Evolutionary conservation across 2,797 vertebrate species (phyloP).

Genomic region (Lemur catta): DNA sequence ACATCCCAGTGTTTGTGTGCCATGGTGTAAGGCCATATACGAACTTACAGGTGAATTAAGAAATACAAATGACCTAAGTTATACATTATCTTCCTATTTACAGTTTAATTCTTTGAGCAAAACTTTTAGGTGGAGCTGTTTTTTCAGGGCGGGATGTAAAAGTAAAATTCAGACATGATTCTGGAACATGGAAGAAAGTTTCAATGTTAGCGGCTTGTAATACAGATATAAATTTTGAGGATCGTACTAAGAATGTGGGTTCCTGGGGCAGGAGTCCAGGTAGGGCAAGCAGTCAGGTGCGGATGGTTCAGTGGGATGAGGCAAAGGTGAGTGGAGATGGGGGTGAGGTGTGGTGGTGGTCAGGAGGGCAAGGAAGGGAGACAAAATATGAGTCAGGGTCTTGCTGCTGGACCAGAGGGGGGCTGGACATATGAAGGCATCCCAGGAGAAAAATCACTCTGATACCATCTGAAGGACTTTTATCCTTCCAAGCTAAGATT

Average conservation of each 20-base stretch:
- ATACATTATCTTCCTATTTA: background rate
- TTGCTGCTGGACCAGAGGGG: background rate
- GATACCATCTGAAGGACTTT: background rate
- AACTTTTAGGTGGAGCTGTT: background rate
- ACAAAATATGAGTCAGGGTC: background rate
- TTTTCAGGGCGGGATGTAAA: background rate
- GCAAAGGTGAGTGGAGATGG: background rate
- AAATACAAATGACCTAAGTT: background rate
- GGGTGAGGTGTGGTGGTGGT: rapidly evolving
- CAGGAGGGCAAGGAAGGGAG: background rate
- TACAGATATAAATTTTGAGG: background rate
- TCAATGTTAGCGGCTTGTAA: background rate
- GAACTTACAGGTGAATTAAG: background rate
- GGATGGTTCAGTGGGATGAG: background rate
- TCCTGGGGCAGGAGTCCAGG: background rate
- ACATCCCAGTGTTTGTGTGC: background rate
- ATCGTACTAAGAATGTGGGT: background rate
- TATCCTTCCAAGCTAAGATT: background rate
- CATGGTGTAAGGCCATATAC: background rate
- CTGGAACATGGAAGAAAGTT: background rate
- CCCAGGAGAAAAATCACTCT: background rate
- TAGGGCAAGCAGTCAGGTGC: background rate
- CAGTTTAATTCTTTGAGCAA: background rate
- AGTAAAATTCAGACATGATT: background rate
- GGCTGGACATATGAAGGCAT: background rate